A percentile compares a stretch with the other conserved stretches of the same genome.
These are phyloP conservation scores for Crambe crambe DNA, from an alignment of 37 sponge, comb jelly and placozoan genomes.

Conservation along the genomic window DNA sequence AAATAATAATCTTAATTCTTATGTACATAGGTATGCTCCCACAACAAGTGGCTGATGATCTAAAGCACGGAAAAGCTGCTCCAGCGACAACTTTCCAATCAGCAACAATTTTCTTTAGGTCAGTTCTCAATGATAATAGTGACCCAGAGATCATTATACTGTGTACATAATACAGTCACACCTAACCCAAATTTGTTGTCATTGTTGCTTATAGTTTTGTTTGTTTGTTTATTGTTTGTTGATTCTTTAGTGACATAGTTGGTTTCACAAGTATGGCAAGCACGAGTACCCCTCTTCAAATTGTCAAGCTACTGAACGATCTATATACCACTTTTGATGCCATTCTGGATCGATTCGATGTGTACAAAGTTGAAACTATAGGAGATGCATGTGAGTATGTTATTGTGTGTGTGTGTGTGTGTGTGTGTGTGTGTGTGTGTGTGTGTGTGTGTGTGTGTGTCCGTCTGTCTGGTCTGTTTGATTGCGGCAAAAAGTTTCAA, in stretches of 20 bases:
- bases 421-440: background rate
- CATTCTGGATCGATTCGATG: constrained; percentile 88
- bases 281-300: constrained; percentile 81
- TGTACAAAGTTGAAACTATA: constrained; percentile 94
- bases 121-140: background rate
- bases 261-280: constrained; percentile 83
- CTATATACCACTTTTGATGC: constrained; percentile 87
- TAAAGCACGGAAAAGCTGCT: constrained; percentile 79
- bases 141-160: too few species aligned
- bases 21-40: constrained; percentile 95
- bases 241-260: constrained; percentile 79
- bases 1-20: too few species aligned
- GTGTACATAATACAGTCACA: too few species aligned
- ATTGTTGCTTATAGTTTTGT: background rate
- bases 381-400: constrained; percentile 93
- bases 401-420: too few species aligned
- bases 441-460: constrained; percentile 1
- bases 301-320: constrained; percentile 83
- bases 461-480: too few species aligned
- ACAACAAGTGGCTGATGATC: constrained; percentile 74
- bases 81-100: constrained; percentile 45
- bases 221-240: background rate
- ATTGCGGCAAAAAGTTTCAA: too few species aligned
- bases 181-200: too few species aligned
- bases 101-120: constrained; percentile 89